A percentile compares a stretch with the other conserved stretches of the same genome.
phyloP scores from a whole-genome alignment of 2,113 vertebrate genomes.

The Halichoeres trimaculatus region DNA sequence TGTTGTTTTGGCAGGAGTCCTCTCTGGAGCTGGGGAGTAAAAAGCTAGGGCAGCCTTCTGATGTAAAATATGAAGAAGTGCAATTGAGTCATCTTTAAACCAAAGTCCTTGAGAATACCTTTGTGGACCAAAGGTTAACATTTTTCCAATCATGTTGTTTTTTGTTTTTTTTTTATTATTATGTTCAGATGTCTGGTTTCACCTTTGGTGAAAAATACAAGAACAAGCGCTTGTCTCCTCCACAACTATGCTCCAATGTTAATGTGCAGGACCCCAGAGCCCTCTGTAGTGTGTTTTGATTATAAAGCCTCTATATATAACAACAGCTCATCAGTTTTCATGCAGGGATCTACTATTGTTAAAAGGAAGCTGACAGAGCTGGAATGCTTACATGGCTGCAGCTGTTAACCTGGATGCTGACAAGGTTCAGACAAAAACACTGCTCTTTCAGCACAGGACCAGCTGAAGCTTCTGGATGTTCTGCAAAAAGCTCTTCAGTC shows the following conservation, averaged over 20 bases:
- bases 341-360: not conserved
- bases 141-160: not conserved
- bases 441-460: slow-evolving; percentile 18
- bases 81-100: not conserved
- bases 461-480: slow-evolving; percentile 3
- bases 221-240: not conserved
- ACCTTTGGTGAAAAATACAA: not conserved
- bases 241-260: not conserved
- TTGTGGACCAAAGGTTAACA: not conserved
- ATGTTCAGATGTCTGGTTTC: not conserved
- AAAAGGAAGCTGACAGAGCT: slow-evolving; percentile 16
- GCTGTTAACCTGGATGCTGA: slow-evolving; percentile 38
- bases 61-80: too few species aligned
- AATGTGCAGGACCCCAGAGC: not conserved
- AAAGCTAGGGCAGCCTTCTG: too few species aligned
- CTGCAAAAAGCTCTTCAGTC: not conserved
- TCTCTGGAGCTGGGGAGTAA: too few species aligned
- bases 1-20: too few species aligned
- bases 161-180: too few species aligned
- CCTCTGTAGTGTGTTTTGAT: not conserved
- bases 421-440: slow-evolving; percentile 5
- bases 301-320: not conserved
- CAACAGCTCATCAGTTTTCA: slow-evolving; percentile 11
- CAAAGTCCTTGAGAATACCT: not conserved
- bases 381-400: slow-evolving; percentile 1